phyloP scores from a whole-genome alignment of 2,888 invertebrate species.

The Dicranocentrus wangi region DNA sequence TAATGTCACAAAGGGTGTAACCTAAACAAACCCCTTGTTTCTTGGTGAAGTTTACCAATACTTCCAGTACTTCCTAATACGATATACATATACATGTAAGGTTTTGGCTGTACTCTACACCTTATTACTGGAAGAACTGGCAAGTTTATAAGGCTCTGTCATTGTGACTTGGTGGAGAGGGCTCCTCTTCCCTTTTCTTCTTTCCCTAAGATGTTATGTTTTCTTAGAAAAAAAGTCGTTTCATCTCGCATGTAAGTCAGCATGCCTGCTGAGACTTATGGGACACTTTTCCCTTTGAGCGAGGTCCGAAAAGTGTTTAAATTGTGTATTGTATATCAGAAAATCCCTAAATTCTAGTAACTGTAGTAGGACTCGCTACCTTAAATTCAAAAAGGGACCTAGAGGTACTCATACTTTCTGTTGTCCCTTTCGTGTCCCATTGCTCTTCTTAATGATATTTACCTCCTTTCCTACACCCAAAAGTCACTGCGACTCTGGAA shows the following conservation, averaged over 20 bases:
- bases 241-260: conserved; percentile 58
- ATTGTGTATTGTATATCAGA: conserved; percentile 24
- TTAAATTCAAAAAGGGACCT: conserved; percentile 7
- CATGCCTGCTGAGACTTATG: conserved; percentile 62
- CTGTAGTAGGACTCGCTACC: conserved; percentile 4
- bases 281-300: conserved; percentile 61
- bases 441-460: conserved; percentile 50
- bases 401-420: conserved; percentile 34
- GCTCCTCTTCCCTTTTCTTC: conserved; percentile 28
- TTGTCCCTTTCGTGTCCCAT: conserved; percentile 53
- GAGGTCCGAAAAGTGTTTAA: conserved; percentile 53
- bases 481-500: conserved; percentile 53
- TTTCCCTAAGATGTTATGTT: conserved; percentile 49
- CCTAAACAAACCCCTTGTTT: conserved; percentile 71
- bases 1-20: conserved; percentile 73
- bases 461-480: conserved; percentile 54
- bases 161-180: conserved; percentile 11
- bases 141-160: conserved; percentile 2
- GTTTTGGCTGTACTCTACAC: neutral
- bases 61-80: conserved; percentile 15
- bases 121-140: too few relatives aligned
- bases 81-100: neutral
- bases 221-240: conserved; percentile 59
- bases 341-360: conserved; percentile 46
- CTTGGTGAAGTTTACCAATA: conserved; percentile 69